phyloP scores from a whole-genome alignment of 2,888 invertebrate species.

The Digitonthophagus gazella region DNA sequence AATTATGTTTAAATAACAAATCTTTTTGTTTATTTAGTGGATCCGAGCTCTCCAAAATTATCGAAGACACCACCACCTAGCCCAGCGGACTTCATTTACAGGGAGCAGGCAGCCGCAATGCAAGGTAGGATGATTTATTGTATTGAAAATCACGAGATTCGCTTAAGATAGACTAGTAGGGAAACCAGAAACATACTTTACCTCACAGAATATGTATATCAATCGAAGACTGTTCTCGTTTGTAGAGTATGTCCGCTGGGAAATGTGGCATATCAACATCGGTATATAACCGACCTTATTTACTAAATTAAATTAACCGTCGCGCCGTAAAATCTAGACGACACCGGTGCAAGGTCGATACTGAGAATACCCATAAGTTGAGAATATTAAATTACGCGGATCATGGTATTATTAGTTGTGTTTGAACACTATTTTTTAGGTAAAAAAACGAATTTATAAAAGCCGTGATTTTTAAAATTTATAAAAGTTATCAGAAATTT shows the following conservation, averaged over 20 bases:
- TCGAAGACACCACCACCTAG: slow-evolving; percentile 71
- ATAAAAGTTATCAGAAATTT: no score
- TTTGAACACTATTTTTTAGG: no score
- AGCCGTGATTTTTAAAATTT: no score
- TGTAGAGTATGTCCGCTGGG: slow-evolving; percentile 23
- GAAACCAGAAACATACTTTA: slow-evolving; percentile 20
- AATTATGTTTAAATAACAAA: slow-evolving; percentile 1
- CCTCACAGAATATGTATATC: slow-evolving; percentile 4
- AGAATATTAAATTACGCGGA: not conserved
- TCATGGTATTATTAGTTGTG: not conserved
- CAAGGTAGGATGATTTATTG: slow-evolving; percentile 46
- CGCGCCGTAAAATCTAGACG: not conserved
- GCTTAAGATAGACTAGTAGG: slow-evolving; percentile 28
- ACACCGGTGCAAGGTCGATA: slow-evolving; percentile 1
- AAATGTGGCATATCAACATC: slow-evolving; percentile 38
- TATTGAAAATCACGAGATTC: slow-evolving; percentile 21
- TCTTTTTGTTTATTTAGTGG: slow-evolving; percentile 48
- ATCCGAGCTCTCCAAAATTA: slow-evolving; percentile 61
- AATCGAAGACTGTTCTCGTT: not conserved
- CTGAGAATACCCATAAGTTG: slow-evolving; percentile 1
- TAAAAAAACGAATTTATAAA: no score
- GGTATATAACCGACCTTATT: slow-evolving; percentile 1
- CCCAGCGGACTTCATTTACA: slow-evolving; percentile 63
- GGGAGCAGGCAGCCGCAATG: slow-evolving; percentile 54
- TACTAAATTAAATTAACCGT: slow-evolving; percentile 11